A percentile compares a stretch with the other conserved stretches of the same genome.
phyloP scores from a whole-genome alignment of 1,140 invertebrate species.

The Drosophila punjabiensis region DNA sequence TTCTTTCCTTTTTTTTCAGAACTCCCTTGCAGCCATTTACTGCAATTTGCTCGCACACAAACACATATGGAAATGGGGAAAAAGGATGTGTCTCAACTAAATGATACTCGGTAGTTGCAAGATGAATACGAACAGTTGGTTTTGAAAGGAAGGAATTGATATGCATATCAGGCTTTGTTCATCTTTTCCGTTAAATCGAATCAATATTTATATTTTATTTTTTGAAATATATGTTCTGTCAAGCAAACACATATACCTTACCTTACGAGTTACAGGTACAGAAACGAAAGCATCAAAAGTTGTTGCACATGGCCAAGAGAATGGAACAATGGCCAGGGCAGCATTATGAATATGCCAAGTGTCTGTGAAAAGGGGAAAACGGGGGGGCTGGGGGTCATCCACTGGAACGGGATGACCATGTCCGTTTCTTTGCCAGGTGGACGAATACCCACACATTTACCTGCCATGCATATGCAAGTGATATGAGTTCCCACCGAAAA shows the following conservation, averaged over 20 bases:
- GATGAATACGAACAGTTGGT: not conserved
- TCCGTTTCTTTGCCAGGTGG: slow-evolving; percentile 23
- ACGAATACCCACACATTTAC: slow-evolving; percentile 41
- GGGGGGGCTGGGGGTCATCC: slow-evolving; percentile 17
- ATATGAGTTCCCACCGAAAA: slow-evolving; percentile 34
- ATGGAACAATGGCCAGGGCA: slow-evolving; percentile 61
- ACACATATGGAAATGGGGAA: not conserved
- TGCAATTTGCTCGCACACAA: slow-evolving; percentile 62
- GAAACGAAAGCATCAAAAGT: slow-evolving; percentile 37
- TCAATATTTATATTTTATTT: not conserved
- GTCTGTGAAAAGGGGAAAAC: not conserved
- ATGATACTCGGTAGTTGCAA: not conserved
- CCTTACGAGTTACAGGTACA: not conserved
- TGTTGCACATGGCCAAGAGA: slow-evolving; percentile 55
- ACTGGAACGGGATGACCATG: slow-evolving; percentile 28
- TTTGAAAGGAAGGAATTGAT: not conserved
- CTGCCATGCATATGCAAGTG: slow-evolving; percentile 51
- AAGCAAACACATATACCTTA: not conserved
- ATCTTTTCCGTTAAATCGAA: not conserved
- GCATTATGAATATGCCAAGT: slow-evolving; percentile 58
- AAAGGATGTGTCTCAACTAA: not conserved
- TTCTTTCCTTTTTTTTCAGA: slow-evolving; percentile 1
- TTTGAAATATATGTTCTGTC: not conserved
- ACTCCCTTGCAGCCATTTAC: slow-evolving; percentile 51
- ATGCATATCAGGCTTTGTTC: not conserved